These are phyloP conservation scores for Temnothorax unifasciatus DNA, from an alignment of 2,888 invertebrate species.

Conservation along the genomic window DNA sequence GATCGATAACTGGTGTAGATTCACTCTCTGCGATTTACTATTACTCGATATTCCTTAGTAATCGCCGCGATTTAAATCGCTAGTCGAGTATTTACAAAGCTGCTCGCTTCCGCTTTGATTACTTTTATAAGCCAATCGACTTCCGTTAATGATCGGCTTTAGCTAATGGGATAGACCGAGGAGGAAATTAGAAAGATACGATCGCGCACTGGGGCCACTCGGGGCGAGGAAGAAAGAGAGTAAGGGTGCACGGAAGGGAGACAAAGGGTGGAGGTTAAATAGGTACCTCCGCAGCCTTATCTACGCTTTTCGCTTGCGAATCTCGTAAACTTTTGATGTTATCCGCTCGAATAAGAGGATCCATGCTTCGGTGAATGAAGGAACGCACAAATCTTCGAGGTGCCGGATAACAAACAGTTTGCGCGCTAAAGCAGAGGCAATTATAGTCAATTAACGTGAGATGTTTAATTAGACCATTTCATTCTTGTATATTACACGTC, in stretches of 20 bases:
- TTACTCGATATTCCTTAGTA: slow-evolving; percentile 21
- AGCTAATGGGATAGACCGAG: slow-evolving; percentile 65
- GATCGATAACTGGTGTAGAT: background rate
- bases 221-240: background rate
- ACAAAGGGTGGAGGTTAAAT: slow-evolving; percentile 39
- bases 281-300: slow-evolving; percentile 54
- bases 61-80: slow-evolving; percentile 13
- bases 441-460: slow-evolving; percentile 30
- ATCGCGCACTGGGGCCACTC: slow-evolving; percentile 45
- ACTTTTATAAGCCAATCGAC: slow-evolving; percentile 56
- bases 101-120: slow-evolving; percentile 58
- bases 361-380: slow-evolving; percentile 34
- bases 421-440: background rate
- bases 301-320: slow-evolving; percentile 60
- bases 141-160: slow-evolving; percentile 68
- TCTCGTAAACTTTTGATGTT: slow-evolving; percentile 68
- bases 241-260: background rate
- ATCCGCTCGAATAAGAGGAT: slow-evolving; percentile 60
- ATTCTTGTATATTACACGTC: background rate
- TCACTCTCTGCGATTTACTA: background rate
- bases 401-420: slow-evolving; percentile 49
- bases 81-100: slow-evolving; percentile 51
- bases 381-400: slow-evolving; percentile 39
- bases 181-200: slow-evolving; percentile 72
- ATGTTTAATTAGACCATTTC: slow-evolving; percentile 3